These are phyloP conservation scores for Thunnus thynnus DNA, from an alignment of 2,113 vertebrate genomes.

Conservation along the genomic window DNA sequence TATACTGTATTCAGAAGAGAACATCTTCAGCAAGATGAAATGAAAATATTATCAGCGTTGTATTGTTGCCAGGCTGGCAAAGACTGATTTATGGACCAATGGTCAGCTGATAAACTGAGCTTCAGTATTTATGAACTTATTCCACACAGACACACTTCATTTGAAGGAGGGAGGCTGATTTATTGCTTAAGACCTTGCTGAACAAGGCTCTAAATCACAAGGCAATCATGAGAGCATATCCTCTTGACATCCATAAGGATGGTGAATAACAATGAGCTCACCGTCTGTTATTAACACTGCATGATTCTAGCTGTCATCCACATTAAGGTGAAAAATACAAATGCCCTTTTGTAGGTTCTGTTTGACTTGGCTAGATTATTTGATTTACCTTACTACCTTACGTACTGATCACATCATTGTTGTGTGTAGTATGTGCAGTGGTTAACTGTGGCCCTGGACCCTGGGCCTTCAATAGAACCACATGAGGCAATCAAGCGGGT, in stretches of 20 bases:
- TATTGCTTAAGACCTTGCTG: slow-evolving; percentile 17
- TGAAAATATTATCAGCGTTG: slow-evolving; percentile 6
- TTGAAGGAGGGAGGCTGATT: slow-evolving; percentile 29
- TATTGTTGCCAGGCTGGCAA: background rate
- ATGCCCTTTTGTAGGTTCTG: background rate
- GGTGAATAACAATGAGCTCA: slow-evolving; percentile 15
- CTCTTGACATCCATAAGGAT: background rate
- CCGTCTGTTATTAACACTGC: background rate
- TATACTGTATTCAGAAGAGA: background rate
- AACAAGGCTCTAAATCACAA: slow-evolving; percentile 42
- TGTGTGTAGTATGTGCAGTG: no score
- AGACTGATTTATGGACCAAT: slow-evolving; percentile 26
- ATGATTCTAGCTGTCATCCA: background rate
- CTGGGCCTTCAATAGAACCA: no score
- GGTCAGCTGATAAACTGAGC: slow-evolving; percentile 26
- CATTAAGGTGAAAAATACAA: background rate
- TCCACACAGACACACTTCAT: slow-evolving; percentile 25
- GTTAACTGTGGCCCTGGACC: no score
- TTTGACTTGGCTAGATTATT: background rate
- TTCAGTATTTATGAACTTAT: slow-evolving; percentile 39
- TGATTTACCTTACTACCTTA: background rate
- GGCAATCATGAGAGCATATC: slow-evolving; percentile 33
- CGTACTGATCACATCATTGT: no score
- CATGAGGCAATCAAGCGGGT: no score
- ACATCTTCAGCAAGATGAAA: background rate